phyloP scores from a whole-genome alignment of 2,113 vertebrate species.

The Psephotus haematonotus region DNA sequence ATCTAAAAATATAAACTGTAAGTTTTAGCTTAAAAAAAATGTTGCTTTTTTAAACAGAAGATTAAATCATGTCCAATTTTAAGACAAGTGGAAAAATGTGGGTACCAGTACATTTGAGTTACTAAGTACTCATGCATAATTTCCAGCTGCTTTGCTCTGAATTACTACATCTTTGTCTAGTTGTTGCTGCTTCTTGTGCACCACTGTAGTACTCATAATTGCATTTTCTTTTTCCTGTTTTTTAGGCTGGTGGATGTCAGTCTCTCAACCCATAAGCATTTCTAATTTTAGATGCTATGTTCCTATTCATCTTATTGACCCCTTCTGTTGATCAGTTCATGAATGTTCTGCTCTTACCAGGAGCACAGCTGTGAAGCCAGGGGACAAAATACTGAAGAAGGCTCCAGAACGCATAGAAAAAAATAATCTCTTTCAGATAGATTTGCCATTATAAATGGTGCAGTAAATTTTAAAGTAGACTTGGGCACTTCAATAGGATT shows the following conservation, averaged over 20 bases:
- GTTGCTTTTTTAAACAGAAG: not conserved
- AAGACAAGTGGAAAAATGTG: not conserved
- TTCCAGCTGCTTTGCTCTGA: not conserved
- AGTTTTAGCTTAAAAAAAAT: not conserved
- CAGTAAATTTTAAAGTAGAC: not conserved
- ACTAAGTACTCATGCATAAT: not conserved
- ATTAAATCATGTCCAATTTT: not conserved
- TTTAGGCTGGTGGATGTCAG: not conserved
- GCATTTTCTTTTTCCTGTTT: not conserved
- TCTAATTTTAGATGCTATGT: not conserved
- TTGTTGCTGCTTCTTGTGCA: not conserved
- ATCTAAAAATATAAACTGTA: not conserved
- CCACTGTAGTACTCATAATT: not conserved
- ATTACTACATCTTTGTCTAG: not conserved
- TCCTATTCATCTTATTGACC: not conserved
- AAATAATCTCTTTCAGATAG: not conserved
- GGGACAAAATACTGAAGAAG: not conserved
- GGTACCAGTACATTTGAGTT: not conserved
- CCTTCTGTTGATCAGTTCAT: not conserved
- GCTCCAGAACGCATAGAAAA: not conserved
- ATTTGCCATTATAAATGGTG: not conserved
- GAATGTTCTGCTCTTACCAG: not conserved
- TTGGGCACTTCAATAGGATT: not conserved
- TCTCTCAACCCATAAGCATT: not conserved
- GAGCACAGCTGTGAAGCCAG: not conserved